Base-by-base conservation (phyloP, 2,113 vertebrate species). In the Sprattus sprattus region DNA sequence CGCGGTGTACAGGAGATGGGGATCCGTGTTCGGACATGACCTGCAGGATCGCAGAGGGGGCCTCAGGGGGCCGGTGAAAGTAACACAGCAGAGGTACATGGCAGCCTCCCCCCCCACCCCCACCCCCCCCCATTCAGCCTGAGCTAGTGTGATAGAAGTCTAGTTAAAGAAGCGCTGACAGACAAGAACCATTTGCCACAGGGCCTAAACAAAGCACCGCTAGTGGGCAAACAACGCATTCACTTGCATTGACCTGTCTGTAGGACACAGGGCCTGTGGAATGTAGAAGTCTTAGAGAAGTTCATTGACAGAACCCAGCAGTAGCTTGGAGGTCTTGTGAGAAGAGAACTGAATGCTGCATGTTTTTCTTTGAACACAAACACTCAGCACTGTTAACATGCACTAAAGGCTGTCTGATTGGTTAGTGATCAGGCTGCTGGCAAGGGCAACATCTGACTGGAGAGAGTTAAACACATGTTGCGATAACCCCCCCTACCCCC, bases 21-120 rank as follows among this genome's bases (percentile, higher is more conserved):
- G 89, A 88, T 87, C 87, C 89, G 89, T 93, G 93, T 94, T 93
- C 93, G 92, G 92, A 93, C 92, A 93, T 82, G 92, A 93, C 89
- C 89, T 25, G 50, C 28, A 28, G 71, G 25, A 78, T 78, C 10
- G 28, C 71, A 39, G 71, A 11, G 13, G 10, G 71, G 71, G 71
- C 71, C 71, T 32, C 71, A 10, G 44, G 71, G 25, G 1, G 71
- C 10, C 8, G 10, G 13, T 13, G 90, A 92, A 91, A 87, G 93
- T 89, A 89, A 93, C 90, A 93, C 89, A 54, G 86, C 45, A 87
- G 87, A 67, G n/a, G 64, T 9, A 7, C 22, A 28, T 8, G 11
- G 64, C 64, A 67, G 64, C 28, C 25, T 2, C 25, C 67, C 25
- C 64, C 1, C 64, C 6, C n/a, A 25, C 6, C n/a, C 64, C 22